Conservation (phyloP, 2,797 vertebrate genomes). For the Columba guinea region DNA sequence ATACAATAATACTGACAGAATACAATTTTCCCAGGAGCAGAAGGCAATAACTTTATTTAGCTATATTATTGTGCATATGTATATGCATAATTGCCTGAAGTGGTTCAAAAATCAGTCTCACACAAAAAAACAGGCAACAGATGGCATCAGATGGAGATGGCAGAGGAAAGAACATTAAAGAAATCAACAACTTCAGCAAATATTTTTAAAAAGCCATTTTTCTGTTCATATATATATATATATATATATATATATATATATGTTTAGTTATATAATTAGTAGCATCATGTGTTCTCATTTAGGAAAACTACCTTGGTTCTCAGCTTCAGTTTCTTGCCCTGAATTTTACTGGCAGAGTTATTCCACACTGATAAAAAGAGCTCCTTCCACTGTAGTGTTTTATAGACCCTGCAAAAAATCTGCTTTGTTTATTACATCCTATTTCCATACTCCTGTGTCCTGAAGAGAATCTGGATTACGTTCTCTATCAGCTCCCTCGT, state of each 20-base stretch:
- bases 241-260: too few relatives aligned
- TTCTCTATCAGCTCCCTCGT: neutral
- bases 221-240: neutral
- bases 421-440: neutral
- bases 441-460: neutral
- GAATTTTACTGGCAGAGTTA: neutral
- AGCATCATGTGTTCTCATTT: neutral
- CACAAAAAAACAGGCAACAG: slow-evolving; percentile 16
- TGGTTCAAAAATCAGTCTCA: slow-evolving; percentile 23
- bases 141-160: neutral
- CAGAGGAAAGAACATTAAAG: neutral
- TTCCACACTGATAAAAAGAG: neutral
- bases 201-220: neutral
- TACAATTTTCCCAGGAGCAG: neutral
- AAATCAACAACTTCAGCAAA: neutral
- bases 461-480: neutral
- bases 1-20: neutral
- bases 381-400: neutral
- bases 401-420: neutral
- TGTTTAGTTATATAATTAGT: neutral
- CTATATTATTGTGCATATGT: neutral
- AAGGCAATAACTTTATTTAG: neutral
- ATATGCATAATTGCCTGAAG: slow-evolving; percentile 21
- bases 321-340: neutral
- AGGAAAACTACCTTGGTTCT: neutral